These are phyloP conservation scores for Tiaroga cobitis DNA, from an alignment of 2,797 vertebrate species.

Conservation along the genomic window DNA sequence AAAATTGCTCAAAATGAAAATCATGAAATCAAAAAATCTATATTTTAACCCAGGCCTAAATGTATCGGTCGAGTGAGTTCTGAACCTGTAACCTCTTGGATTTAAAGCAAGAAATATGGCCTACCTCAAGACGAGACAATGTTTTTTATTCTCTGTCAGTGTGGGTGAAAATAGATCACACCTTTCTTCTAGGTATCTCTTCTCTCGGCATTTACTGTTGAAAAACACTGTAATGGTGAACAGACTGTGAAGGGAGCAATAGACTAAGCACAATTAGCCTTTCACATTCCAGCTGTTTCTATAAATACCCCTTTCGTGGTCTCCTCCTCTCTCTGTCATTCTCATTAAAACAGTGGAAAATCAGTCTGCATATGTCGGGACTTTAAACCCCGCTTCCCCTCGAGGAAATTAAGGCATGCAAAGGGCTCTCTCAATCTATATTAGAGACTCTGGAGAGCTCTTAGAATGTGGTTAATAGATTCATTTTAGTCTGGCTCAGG, in stretches of 20 bases:
- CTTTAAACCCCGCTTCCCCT: slow-evolving; percentile 46
- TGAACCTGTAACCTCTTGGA: not conserved
- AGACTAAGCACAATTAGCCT: slow-evolving; percentile 92
- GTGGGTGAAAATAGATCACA: slow-evolving; percentile 49
- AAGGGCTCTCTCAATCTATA: slow-evolving; percentile 40
- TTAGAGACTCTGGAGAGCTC: slow-evolving; percentile 23
- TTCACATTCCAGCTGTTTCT: slow-evolving; percentile 87
- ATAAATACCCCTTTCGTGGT: slow-evolving; percentile 92
- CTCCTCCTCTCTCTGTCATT: slow-evolving; percentile 87
- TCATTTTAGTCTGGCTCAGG: slow-evolving; percentile 27
- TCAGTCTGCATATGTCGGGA: slow-evolving; percentile 60
- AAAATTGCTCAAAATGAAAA: not conserved
- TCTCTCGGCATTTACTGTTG: slow-evolving; percentile 47
- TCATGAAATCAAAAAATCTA: not conserved
- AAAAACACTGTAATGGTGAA: slow-evolving; percentile 78
- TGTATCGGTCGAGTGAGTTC: not conserved
- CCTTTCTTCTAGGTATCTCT: slow-evolving; percentile 23
- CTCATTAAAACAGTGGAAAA: slow-evolving; percentile 89
- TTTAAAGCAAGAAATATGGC: not conserved
- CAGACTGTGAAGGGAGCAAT: slow-evolving; percentile 83
- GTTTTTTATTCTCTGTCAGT: not conserved
- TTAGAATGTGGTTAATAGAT: slow-evolving; percentile 25
- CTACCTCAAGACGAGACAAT: not conserved
- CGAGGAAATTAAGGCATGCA: slow-evolving; percentile 42
- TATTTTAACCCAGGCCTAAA: not conserved